Evolutionary conservation across 2,888 invertebrate genomes (phyloP).

Genomic region (Lasius fuliginosus): DNA sequence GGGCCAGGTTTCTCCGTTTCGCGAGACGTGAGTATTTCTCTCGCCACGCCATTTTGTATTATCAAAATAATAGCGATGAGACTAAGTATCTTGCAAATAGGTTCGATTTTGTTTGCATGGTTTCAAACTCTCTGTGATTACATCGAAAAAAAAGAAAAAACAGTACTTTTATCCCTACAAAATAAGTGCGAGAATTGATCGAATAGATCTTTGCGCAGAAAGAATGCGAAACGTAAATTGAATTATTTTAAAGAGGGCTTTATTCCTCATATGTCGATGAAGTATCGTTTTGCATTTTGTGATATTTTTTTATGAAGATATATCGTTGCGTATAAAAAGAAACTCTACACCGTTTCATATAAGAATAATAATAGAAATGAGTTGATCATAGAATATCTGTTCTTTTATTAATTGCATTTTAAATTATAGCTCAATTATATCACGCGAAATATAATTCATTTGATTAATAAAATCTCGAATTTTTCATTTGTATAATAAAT

Average conservation of each 20-base stretch:
- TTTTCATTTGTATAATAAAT: not conserved
- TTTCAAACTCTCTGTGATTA: no score
- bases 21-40: constrained; percentile 50
- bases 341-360: not conserved
- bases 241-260: not conserved
- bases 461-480: not conserved
- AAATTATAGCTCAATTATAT: not conserved
- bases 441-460: not conserved
- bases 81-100: no score
- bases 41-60: constrained; percentile 38
- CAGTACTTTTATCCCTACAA: no score
- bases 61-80: not conserved
- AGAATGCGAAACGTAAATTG: not conserved
- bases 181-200: constrained; percentile 5
- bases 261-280: not conserved
- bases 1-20: constrained; percentile 5
- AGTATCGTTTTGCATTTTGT: not conserved
- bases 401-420: not conserved
- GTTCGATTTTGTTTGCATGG: no score
- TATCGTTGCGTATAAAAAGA: not conserved
- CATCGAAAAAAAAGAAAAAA: not conserved
- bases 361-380: not conserved
- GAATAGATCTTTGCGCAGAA: not conserved
- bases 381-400: not conserved
- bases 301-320: not conserved